phyloP scores from a whole-genome alignment of 2,888 invertebrate genomes.

The Agrotis clavis region DNA sequence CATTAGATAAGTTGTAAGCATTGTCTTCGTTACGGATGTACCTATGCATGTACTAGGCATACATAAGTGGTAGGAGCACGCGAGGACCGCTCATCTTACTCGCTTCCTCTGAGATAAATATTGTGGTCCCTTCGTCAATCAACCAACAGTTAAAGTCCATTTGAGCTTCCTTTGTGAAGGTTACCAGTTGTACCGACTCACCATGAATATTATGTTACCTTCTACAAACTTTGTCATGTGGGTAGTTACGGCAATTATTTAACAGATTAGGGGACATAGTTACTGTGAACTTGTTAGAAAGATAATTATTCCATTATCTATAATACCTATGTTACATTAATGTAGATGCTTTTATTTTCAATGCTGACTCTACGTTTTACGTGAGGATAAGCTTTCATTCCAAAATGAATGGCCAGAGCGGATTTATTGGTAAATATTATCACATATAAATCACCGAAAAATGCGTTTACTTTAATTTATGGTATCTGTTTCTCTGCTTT shows the following conservation, averaged over 20 bases:
- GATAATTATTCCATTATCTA: slow-evolving; percentile 5
- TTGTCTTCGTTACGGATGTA: slow-evolving; percentile 56
- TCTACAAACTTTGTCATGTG: slow-evolving; percentile 57
- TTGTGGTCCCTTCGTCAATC: slow-evolving; percentile 86
- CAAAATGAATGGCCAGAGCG: slow-evolving; percentile 7
- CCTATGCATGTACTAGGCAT: slow-evolving; percentile 40
- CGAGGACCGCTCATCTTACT: slow-evolving; percentile 75
- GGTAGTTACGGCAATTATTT: slow-evolving; percentile 34
- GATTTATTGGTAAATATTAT: slow-evolving; percentile 44
- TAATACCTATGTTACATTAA: background rate
- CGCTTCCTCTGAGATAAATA: slow-evolving; percentile 86
- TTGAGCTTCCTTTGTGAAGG: slow-evolving; percentile 83
- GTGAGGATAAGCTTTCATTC: background rate
- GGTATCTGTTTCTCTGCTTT: slow-evolving; percentile 47
- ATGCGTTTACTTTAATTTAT: slow-evolving; percentile 57
- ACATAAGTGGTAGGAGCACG: slow-evolving; percentile 47
- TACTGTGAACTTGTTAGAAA: slow-evolving; percentile 11
- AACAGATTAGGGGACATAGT: slow-evolving; percentile 20
- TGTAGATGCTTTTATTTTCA: background rate
- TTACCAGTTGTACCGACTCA: slow-evolving; percentile 64
- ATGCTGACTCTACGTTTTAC: background rate
- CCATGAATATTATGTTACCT: slow-evolving; percentile 75
- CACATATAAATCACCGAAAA: slow-evolving; percentile 52
- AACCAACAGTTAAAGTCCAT: slow-evolving; percentile 87
- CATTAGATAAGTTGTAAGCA: slow-evolving; percentile 54